Evolutionary conservation across 2,888 invertebrate species (phyloP).

Genomic region (Rhyacophila evoluta): DNA sequence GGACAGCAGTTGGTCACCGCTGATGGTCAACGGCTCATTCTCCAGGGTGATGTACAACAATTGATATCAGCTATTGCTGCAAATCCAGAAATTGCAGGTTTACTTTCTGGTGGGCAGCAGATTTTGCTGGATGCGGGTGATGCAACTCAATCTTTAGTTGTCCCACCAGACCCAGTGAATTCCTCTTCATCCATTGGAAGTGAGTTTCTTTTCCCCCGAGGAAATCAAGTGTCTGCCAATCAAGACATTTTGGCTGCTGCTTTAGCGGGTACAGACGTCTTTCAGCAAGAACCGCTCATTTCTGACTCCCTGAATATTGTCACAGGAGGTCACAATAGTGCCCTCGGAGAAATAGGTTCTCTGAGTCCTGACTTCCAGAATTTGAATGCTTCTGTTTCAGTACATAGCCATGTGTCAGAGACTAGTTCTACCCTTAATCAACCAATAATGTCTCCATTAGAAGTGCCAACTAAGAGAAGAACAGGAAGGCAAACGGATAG

Average conservation of each 20-base stretch:
- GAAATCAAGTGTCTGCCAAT: conserved; percentile 62
- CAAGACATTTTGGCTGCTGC: conserved; percentile 83
- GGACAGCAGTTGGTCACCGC: conserved; percentile 57
- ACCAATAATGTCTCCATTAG: conserved; percentile 86
- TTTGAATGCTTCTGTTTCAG: conserved; percentile 70
- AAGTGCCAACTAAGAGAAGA: conserved; percentile 73
- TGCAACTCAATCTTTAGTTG: neutral
- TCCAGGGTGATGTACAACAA: conserved; percentile 57
- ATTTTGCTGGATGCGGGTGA: conserved; percentile 29
- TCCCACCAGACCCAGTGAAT: neutral
- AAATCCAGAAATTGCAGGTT: conserved; percentile 47
- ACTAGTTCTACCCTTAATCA: conserved; percentile 81
- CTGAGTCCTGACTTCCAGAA: conserved; percentile 74
- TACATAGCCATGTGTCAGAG: conserved; percentile 76
- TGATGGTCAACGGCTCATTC: conserved; percentile 57
- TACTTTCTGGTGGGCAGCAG: conserved; percentile 45
- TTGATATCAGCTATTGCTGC: conserved; percentile 56
- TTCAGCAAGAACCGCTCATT: conserved; percentile 68
- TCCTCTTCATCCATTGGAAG: neutral
- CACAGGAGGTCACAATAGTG: conserved; percentile 60
- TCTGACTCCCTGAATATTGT: conserved; percentile 59
- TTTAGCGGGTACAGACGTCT: conserved; percentile 80
- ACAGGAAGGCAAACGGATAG: conserved; percentile 60
- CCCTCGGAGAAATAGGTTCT: conserved; percentile 62
- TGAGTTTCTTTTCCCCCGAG: conserved; percentile 56